Evolutionary conservation across 1,140 invertebrate genomes (phyloP).

Genomic region (Orchestia grillus): DNA sequence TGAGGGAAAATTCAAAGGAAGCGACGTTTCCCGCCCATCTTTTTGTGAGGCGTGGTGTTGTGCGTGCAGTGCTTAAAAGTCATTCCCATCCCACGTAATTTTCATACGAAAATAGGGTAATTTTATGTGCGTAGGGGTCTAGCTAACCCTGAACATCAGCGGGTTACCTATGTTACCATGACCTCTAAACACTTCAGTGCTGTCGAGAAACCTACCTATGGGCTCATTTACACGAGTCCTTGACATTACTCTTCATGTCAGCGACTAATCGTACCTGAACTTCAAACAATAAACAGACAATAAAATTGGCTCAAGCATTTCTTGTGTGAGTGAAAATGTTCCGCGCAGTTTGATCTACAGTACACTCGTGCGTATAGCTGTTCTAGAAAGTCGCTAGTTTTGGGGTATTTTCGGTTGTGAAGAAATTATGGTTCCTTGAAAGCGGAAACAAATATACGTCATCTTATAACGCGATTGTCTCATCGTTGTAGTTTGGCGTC

Average conservation of each 20-base stretch:
- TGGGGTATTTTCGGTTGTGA: not conserved
- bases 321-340: not conserved
- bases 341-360: not conserved
- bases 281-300: not conserved
- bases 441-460: not conserved
- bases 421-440: not conserved
- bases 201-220: not conserved
- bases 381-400: not conserved
- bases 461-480: not conserved
- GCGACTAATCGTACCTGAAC: not conserved
- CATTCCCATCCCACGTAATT: not conserved
- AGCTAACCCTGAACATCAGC: not conserved
- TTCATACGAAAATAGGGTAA: not conserved
- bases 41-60: not conserved
- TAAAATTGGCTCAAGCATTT: not conserved
- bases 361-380: not conserved
- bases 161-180: not conserved
- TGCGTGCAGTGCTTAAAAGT: not conserved
- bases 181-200: not conserved
- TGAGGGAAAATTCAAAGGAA: not conserved
- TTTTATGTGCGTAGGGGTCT: not conserved
- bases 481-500: not conserved
- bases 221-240: not conserved
- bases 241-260: not conserved
- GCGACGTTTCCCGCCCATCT: not conserved